Evolutionary conservation across 1,140 invertebrate genomes (phyloP).

Genomic region (Zaprionus davidi): DNA sequence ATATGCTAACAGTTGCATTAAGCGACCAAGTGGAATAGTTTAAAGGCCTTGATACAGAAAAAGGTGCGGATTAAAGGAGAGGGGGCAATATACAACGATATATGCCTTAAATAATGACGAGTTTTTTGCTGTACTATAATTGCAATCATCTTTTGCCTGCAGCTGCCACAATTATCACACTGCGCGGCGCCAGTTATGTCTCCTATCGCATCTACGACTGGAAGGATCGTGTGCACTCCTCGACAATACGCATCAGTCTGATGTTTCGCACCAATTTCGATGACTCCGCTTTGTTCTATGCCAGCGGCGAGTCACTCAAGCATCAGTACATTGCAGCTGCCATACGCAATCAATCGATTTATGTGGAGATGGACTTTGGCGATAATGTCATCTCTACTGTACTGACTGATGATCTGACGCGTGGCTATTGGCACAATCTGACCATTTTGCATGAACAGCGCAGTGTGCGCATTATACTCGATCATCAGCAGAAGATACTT

Average conservation of each 20-base stretch:
- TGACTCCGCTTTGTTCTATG: slow-evolving; percentile 94
- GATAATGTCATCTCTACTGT: slow-evolving; percentile 89
- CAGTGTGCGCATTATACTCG: slow-evolving; percentile 89
- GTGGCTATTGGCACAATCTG: slow-evolving; percentile 94
- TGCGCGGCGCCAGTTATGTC: slow-evolving; percentile 95
- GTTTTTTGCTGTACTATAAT: background rate
- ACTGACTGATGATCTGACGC: slow-evolving; percentile 89
- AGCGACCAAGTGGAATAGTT: slow-evolving; percentile 39
- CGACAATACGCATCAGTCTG: slow-evolving; percentile 93
- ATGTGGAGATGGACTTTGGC: slow-evolving; percentile 93
- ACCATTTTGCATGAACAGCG: slow-evolving; percentile 92
- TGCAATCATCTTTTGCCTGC: slow-evolving; percentile 9
- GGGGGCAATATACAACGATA: background rate
- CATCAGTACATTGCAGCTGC: slow-evolving; percentile 93
- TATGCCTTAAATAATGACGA: background rate
- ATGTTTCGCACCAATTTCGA: slow-evolving; percentile 95
- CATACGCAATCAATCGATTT: slow-evolving; percentile 90
- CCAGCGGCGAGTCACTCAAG: slow-evolving; percentile 92
- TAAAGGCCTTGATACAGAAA: slow-evolving; percentile 14
- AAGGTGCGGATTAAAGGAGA: background rate
- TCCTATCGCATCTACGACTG: slow-evolving; percentile 96
- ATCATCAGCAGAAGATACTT: slow-evolving; percentile 88
- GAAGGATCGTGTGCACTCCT: slow-evolving; percentile 95
- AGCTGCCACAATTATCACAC: slow-evolving; percentile 94
- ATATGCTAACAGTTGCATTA: slow-evolving; percentile 61